phyloP scores from a whole-genome alignment of 2,113 vertebrate species.

The Aplodontia rufa region DNA sequence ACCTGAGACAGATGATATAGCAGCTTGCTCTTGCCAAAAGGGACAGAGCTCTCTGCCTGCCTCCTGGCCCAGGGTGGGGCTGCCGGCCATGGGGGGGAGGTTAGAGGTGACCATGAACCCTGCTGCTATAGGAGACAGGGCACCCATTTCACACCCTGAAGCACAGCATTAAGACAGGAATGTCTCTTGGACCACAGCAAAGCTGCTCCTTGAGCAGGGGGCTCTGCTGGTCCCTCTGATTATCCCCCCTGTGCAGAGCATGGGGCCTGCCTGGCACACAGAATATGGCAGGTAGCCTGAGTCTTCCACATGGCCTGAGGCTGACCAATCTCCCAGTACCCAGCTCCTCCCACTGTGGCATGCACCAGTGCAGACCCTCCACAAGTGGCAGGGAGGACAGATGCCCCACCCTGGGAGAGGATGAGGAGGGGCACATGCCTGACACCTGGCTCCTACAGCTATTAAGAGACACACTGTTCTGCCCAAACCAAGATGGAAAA shows the following conservation, averaged over 20 bases:
- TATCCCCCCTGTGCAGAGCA: not conserved
- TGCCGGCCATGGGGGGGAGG: not conserved
- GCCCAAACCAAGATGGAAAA: constrained; percentile 48
- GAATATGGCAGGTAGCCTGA: not conserved
- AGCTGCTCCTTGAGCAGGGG: not conserved
- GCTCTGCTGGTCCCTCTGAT: not conserved
- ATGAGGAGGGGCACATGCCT: not conserved
- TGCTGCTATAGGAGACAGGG: not conserved
- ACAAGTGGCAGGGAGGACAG: not conserved
- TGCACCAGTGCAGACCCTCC: not conserved
- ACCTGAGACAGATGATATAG: not conserved
- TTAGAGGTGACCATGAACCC: no score
- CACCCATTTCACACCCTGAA: not conserved
- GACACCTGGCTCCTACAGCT: not conserved
- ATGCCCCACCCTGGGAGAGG: not conserved
- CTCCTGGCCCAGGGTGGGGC: not conserved
- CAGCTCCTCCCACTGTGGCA: not conserved
- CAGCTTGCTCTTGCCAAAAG: not conserved
- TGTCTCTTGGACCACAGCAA: not conserved
- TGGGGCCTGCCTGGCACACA: not conserved
- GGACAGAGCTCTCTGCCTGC: not conserved
- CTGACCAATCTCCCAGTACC: not conserved
- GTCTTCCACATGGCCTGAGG: not conserved
- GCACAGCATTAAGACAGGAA: not conserved
- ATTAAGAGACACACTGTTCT: constrained; percentile 11